Conservation (phyloP, 2,797 vertebrate species). For the Paratrypauchen microcephalus region DNA sequence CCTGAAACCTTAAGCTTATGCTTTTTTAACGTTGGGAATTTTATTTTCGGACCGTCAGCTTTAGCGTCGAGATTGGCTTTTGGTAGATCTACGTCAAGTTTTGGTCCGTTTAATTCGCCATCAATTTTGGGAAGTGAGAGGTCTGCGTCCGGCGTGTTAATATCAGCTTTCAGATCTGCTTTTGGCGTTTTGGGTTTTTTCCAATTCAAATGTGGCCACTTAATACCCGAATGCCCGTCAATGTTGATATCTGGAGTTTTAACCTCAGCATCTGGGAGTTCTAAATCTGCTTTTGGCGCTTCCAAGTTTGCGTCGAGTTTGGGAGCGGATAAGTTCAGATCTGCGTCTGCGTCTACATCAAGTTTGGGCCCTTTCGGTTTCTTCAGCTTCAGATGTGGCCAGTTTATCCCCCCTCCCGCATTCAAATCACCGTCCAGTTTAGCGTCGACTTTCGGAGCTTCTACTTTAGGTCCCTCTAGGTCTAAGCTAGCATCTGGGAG, state of each 20-base stretch:
- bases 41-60: slow-evolving; percentile 44
- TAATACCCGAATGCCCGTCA: slow-evolving; percentile 51
- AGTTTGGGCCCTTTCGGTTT: slow-evolving; percentile 53
- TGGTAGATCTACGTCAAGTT: slow-evolving; percentile 36
- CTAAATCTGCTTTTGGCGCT: slow-evolving; percentile 39
- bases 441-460: background rate
- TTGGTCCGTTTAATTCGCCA: slow-evolving; percentile 29
- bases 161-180: slow-evolving; percentile 44
- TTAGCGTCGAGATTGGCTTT: slow-evolving; percentile 47
- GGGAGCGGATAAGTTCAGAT: slow-evolving; percentile 53
- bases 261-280: slow-evolving; percentile 42
- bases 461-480: background rate
- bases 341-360: slow-evolving; percentile 44
- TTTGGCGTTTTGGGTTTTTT: slow-evolving; percentile 56
- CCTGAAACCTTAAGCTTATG: slow-evolving; percentile 27
- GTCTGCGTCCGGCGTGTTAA: slow-evolving; percentile 49
- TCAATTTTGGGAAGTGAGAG: slow-evolving; percentile 47
- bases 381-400: slow-evolving; percentile 34
- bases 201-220: slow-evolving; percentile 67
- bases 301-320: slow-evolving; percentile 15
- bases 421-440: background rate
- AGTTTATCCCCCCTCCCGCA: background rate
- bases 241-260: slow-evolving; percentile 39
- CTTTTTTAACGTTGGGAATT: slow-evolving; percentile 59
- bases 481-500: background rate